phyloP scores from a whole-genome alignment of 2,888 invertebrate genomes.

The Nysson spinosus region DNA sequence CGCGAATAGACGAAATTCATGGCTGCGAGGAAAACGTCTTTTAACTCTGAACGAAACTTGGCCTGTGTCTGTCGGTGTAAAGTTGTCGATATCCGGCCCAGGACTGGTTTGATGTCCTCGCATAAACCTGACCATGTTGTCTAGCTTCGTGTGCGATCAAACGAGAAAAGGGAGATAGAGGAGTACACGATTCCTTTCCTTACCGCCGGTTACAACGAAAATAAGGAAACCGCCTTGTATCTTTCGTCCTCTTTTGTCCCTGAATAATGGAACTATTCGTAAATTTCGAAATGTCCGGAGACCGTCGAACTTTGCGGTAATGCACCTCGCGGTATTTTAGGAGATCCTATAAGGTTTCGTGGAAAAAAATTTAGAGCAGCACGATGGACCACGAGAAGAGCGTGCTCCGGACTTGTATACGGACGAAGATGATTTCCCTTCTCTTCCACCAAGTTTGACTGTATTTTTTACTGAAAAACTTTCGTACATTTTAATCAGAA shows the following conservation, averaged over 20 bases:
- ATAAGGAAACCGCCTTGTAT: constrained; percentile 23
- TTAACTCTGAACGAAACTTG: constrained; percentile 5
- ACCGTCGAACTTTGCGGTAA: constrained; percentile 32
- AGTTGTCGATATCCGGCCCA: constrained; percentile 56
- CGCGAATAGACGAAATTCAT: constrained; percentile 58
- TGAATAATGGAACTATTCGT: constrained; percentile 48
- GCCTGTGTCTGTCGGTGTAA: constrained; percentile 27
- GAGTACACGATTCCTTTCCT: constrained; percentile 4
- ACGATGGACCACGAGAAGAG: not conserved
- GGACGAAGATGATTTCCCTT: not conserved
- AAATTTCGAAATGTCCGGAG: constrained; percentile 38
- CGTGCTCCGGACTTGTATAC: not conserved
- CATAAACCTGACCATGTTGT: constrained; percentile 53
- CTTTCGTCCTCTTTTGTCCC: not conserved
- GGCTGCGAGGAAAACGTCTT: constrained; percentile 38
- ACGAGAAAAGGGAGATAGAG: not conserved
- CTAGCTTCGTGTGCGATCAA: not conserved
- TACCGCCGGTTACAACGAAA: constrained; percentile 1
- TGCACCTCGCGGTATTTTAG: constrained; percentile 17
- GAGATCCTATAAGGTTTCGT: constrained; percentile 3
- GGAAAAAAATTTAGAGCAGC: not conserved
- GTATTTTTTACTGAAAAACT: not conserved
- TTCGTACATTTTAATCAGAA: constrained; percentile 33
- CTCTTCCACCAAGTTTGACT: constrained; percentile 5
- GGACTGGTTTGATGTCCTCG: constrained; percentile 58